These are phyloP conservation scores for Teleiodes luculella DNA, from an alignment of 2,888 invertebrate species.

Conservation along the genomic window DNA sequence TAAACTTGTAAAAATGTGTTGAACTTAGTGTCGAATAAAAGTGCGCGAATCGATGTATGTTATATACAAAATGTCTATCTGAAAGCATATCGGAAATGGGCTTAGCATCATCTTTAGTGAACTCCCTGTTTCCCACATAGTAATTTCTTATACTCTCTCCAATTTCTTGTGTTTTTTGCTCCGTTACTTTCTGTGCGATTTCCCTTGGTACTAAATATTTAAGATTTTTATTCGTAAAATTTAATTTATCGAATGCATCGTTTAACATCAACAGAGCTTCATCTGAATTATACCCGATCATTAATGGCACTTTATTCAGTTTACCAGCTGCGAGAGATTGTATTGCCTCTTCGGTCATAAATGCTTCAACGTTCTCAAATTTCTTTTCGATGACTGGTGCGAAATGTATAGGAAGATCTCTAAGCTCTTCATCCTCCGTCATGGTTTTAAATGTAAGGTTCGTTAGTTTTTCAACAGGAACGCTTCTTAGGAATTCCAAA, in stretches of 20 bases:
- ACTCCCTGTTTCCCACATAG: slow-evolving; percentile 31
- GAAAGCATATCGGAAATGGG: slow-evolving; percentile 18
- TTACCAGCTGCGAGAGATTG: slow-evolving; percentile 32
- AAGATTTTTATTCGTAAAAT: slow-evolving; percentile 32
- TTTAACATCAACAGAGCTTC: slow-evolving; percentile 35
- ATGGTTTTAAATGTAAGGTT: slow-evolving; percentile 30
- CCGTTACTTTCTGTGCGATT: slow-evolving; percentile 25
- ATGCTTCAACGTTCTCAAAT: slow-evolving; percentile 33
- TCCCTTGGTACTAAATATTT: slow-evolving; percentile 35
- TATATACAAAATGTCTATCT: slow-evolving; percentile 27
- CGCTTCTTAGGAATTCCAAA: slow-evolving; percentile 29
- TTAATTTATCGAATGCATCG: slow-evolving; percentile 27
- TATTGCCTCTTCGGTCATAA: slow-evolving; percentile 34
- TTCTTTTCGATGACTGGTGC: slow-evolving; percentile 43
- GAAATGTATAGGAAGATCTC: slow-evolving; percentile 38
- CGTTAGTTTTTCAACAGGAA: slow-evolving; percentile 29
- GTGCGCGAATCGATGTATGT: slow-evolving; percentile 25
- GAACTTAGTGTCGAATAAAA: slow-evolving; percentile 20
- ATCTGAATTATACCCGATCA: slow-evolving; percentile 38
- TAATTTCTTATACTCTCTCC: slow-evolving; percentile 32
- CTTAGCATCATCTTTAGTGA: not conserved
- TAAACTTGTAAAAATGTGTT: slow-evolving; percentile 33
- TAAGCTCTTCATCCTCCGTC: slow-evolving; percentile 32
- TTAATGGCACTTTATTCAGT: slow-evolving; percentile 33
- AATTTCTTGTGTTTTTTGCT: slow-evolving; percentile 24